Evolutionary conservation across 2,797 vertebrate genomes (phyloP), one percentile per base, ranked within the genome.

Genomic region (Cossypha niveicapilla): DNA sequence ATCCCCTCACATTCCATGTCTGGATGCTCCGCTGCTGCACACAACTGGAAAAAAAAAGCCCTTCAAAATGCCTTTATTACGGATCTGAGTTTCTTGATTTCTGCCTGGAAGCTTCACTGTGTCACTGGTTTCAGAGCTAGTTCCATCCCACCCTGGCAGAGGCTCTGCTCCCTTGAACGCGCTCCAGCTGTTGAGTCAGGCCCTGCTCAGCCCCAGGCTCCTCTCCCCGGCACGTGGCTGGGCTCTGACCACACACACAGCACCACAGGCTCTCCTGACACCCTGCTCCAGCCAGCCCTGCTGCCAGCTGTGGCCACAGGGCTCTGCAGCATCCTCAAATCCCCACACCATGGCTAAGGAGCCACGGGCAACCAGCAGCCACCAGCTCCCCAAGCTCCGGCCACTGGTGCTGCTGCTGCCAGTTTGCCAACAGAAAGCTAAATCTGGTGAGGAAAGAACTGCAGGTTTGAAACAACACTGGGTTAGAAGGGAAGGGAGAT

Each of bases 171-270:
- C 0, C 86, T 63, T 86, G 92, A 96, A 93, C 10, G 0, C 0
- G 7, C 86, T 96, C 95, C 96, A 96, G 94, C 81, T 61, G 91
- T 68, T 93, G 89, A 93, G 94, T 94, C 96, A 96, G 0, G 95
- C 61, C 78, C 73, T 7, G 41, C 54, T 60, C 35, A 5, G 60
- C 85, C 48, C 86, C 19, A 4, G 92, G 50, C 80, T 79, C 8
- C 27, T 44, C 82, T 71, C 30, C 71, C 65, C 11, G 15, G 92
- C 95, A 89, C 65, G 82, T 9, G 92, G 25, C 94, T 60, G 72
- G 45, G 68, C 5, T 80, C 77, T 16, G 83, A 71, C 77, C 84
- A 83, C 82, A 88, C 73, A 89, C 83, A 74, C 73, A 60, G 1
- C 56, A 50, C 3, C 3, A 57, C 7, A 35, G 13, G 86, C 70